Evolutionary conservation across 2,113 vertebrate species (phyloP).

Genomic region (Epinephelus fuscoguttatus): DNA sequence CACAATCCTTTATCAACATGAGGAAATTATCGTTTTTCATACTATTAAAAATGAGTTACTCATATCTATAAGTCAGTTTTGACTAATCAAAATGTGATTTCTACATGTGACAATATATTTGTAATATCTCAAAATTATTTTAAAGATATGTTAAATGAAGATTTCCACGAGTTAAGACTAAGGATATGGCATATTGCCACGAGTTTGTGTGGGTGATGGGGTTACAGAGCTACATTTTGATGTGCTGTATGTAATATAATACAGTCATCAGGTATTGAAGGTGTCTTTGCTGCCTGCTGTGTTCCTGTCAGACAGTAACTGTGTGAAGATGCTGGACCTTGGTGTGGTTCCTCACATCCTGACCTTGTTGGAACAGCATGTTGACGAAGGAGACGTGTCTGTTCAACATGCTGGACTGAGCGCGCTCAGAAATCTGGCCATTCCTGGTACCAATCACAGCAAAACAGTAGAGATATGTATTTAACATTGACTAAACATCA

Average conservation of each 20-base stretch:
- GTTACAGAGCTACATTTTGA: not conserved
- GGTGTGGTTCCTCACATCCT: slow-evolving; percentile 90
- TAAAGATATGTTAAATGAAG: too few relatives aligned
- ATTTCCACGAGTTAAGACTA: too few relatives aligned
- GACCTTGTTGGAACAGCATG: slow-evolving; percentile 88
- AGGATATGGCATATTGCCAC: too few relatives aligned
- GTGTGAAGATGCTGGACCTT: slow-evolving; percentile 88
- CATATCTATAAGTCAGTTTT: too few relatives aligned
- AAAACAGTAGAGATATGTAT: not conserved
- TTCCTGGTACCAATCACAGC: slow-evolving; percentile 83
- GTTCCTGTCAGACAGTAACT: slow-evolving; percentile 87
- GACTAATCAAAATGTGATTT: too few relatives aligned
- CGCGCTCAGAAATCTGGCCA: slow-evolving; percentile 89
- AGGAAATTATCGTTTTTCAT: too few relatives aligned
- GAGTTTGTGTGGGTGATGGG: not conserved
- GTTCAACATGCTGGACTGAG: slow-evolving; percentile 91
- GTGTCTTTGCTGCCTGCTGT: slow-evolving; percentile 9
- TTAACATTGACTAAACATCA: not conserved
- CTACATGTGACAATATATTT: too few relatives aligned
- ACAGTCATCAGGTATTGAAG: not conserved
- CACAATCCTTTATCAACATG: too few relatives aligned
- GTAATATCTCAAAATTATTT: too few relatives aligned
- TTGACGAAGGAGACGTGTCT: slow-evolving; percentile 86
- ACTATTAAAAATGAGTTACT: too few relatives aligned
- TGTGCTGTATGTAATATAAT: not conserved